Base-by-base conservation (phyloP, 2,888 invertebrate genomes). In the Cetonia aurata region DNA sequence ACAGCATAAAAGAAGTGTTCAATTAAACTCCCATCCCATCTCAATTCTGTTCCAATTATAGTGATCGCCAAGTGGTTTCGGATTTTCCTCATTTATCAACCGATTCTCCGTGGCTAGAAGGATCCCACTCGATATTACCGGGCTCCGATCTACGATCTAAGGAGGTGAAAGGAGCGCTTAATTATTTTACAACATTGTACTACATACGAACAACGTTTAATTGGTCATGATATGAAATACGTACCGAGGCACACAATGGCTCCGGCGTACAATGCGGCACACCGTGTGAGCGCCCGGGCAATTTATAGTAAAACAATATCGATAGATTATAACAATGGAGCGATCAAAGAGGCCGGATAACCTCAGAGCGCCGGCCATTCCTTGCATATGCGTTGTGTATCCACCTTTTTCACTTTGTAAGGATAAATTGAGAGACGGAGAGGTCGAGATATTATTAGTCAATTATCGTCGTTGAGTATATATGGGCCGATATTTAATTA, bases 231-330 rank as follows among this genome's bases (percentile, higher is more conserved):
- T 81, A 80, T 79, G 79, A 80, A 79, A 80, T 81, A 81, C 81
- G 82, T 81, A 81, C 82, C 79, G 79, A 81, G 78, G 80, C 79
- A 80, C 78, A 82, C 83, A 82, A 82, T 82, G 80, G 50, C 19
- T 9, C 4, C 50, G 10, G 0, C 19, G 50, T 50, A 19, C 8
- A 25, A 25, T 25, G 25, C 25, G 19, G 31, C 33, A 53, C n/a
- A 13, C 13, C 31, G 25, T 53, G 52, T 53, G 25, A 31, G 53
- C 53, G 78, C 79, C 80, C 76, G 74, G 78, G 80, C 80, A 82
- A 82, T 83, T 82, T 82, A 82, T 81, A 80, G 81, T 79, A 81
- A 82, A 82, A 25, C 82, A 82, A 82, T 83, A 83, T 82, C 79
- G 81, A 79, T 81, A 82, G 80, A 81, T 81, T 81, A 82, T 81